A percentile compares a stretch with the other conserved stretches of the same genome.
Evolutionary conservation across 2,888 invertebrate genomes (phyloP).

Genomic region (Drosophila parthenogenetica): DNA sequence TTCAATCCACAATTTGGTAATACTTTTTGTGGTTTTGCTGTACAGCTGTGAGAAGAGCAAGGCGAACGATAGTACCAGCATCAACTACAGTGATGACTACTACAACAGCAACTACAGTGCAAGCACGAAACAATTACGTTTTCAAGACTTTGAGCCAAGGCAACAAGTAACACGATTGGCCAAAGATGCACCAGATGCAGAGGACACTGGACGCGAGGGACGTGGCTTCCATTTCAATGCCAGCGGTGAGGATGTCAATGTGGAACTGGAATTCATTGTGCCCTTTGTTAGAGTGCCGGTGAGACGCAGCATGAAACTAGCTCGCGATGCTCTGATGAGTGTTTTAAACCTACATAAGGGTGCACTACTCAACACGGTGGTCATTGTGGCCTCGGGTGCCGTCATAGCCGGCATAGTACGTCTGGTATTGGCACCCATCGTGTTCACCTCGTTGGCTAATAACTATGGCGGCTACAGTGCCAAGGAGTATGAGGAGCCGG

Average conservation of each 20-base stretch:
- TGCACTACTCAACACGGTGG: constrained; percentile 86
- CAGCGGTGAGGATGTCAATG: constrained; percentile 75
- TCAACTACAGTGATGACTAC: constrained; percentile 41
- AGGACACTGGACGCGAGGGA: constrained; percentile 51
- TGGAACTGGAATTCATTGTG: constrained; percentile 87
- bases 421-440: constrained; percentile 59
- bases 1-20: constrained; percentile 30
- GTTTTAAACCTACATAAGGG: constrained; percentile 87
- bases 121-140: constrained; percentile 65
- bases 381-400: constrained; percentile 86
- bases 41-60: constrained; percentile 49
- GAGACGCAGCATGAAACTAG: constrained; percentile 83
- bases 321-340: constrained; percentile 71
- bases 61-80: constrained; percentile 18
- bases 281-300: constrained; percentile 88
- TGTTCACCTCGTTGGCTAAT: constrained; percentile 43
- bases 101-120: constrained; percentile 56
- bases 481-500: constrained; percentile 20
- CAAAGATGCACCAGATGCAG: not conserved
- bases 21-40: constrained; percentile 41
- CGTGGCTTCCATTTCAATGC: constrained; percentile 82
- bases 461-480: constrained; percentile 24
- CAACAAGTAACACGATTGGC: constrained; percentile 14
- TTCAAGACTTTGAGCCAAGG: constrained; percentile 79
- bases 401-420: constrained; percentile 71